Percentiles rank a stretch among this genome's conserved stretches.
phyloP scores from a whole-genome alignment of 2,797 vertebrate genomes.

The Sibirionetta formosa region DNA sequence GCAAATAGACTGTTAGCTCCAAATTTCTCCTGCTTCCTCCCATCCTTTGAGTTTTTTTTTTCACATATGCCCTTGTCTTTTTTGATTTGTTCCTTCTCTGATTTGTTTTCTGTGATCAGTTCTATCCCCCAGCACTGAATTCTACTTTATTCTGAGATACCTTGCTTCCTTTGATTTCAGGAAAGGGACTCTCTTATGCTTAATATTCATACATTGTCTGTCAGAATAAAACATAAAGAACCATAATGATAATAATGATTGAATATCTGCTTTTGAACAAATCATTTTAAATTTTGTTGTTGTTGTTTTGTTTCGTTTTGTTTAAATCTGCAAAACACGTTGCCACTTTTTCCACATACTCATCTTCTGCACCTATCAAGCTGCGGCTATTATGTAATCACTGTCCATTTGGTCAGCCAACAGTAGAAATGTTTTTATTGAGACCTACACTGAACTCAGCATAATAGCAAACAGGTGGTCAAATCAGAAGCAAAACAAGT shows the following conservation, averaged over 20 bases:
- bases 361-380: slow-evolving; percentile 60
- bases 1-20: slow-evolving; percentile 26
- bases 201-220: background rate
- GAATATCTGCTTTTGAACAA: slow-evolving; percentile 4
- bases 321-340: slow-evolving; percentile 46
- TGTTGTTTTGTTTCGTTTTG: background rate
- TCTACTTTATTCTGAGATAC: background rate
- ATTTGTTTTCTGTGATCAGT: background rate
- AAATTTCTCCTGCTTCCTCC: slow-evolving; percentile 21
- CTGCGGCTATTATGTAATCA: slow-evolving; percentile 56
- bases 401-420: slow-evolving; percentile 69
- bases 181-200: background rate
- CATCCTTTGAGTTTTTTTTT: slow-evolving; percentile 21
- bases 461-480: slow-evolving; percentile 65
- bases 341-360: slow-evolving; percentile 53
- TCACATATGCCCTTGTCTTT: background rate
- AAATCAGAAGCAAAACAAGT: slow-evolving; percentile 45
- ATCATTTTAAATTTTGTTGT: background rate
- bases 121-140: background rate
- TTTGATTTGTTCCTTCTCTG: background rate
- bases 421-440: slow-evolving; percentile 59
- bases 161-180: background rate
- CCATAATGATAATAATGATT: background rate
- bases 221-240: background rate
- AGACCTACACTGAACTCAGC: slow-evolving; percentile 56